Evolutionary conservation across 2,888 invertebrate species (phyloP), one percentile per base, ranked within the genome.

Genomic region (Lochmaea crataegi): DNA sequence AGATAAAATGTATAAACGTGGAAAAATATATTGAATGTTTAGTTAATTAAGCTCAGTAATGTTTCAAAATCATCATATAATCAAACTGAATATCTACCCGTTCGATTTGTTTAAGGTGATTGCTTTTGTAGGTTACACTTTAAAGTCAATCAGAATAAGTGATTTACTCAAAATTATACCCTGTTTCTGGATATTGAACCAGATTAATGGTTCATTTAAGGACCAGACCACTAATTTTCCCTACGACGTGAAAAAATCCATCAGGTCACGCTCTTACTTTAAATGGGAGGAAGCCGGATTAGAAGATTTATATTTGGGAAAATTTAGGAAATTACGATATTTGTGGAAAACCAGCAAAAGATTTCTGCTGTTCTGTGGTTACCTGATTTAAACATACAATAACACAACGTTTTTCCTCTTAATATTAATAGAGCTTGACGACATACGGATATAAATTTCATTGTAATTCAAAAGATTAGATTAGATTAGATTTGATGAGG

Each of bases 141-240:
- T 71, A 71, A 69, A 77, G 77, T 74, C 77, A 77, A 77, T 77
- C 75, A 77, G 74, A 77, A 75, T 77, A 75, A 77, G 77, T 73
- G 77, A 77, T 77, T 77, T 74, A 64, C 60, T 42, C 38, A 56
- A 71, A 77, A 75, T 77, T 77, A 77, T 74, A 77, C 58, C 72
- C 65, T 63, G 72, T 67, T 71, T 64, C 73, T 67, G 41, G 71
- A 65, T 69, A 77, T 70, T 72, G 71, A 64, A 72, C 64, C 18
- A 65, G 65, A 71, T 73, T 75, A 75, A 72, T 73, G 75, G 75
- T 65, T 73, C 65, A 68, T 74, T 68, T 64, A 60, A 68, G 65
- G 68, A 60, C 63, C 57, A 72, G 65, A 70, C 69, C 70, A 58
- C 75, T 70, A 70, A 75, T 72, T 63, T 70, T 64, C 75, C 65